Evolutionary conservation across 2,888 invertebrate species (phyloP).

Genomic region (Meteorus cinctellus): DNA sequence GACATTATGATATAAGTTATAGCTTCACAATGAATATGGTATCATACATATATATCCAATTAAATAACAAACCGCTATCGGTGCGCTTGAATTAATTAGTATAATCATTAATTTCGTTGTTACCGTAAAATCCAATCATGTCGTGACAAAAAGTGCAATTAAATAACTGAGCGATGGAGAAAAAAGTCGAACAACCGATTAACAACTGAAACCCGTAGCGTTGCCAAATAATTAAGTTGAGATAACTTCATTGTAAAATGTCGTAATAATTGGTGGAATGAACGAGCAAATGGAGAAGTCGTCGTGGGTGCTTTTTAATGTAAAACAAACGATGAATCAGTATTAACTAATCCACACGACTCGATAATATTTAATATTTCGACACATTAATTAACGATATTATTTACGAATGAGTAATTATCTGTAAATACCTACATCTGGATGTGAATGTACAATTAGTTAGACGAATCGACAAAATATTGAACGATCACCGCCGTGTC

Average conservation of each 20-base stretch:
- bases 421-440: slow-evolving; percentile 30
- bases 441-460: neutral
- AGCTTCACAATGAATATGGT: neutral
- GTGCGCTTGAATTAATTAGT: slow-evolving; percentile 17
- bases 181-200: slow-evolving; percentile 40
- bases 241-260: slow-evolving; percentile 27
- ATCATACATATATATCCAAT: neutral
- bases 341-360: slow-evolving; percentile 38
- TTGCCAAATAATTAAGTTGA: slow-evolving; percentile 58
- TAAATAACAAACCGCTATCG: neutral
- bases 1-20: neutral
- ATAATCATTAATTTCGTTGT: slow-evolving; percentile 10
- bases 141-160: slow-evolving; percentile 58
- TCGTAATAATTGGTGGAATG: slow-evolving; percentile 30
- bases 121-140: slow-evolving; percentile 43
- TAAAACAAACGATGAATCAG: slow-evolving; percentile 37
- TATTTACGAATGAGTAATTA: slow-evolving; percentile 11
- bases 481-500: neutral
- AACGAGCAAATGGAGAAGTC: slow-evolving; percentile 20
- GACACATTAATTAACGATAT: slow-evolving; percentile 23
- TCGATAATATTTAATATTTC: slow-evolving; percentile 37
- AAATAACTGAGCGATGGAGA: slow-evolving; percentile 46
- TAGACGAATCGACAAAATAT: neutral
- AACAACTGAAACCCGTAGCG: slow-evolving; percentile 47
- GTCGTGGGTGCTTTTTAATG: slow-evolving; percentile 39